Base-by-base conservation (phyloP, 2,888 invertebrate species). In the Dryobotodes eremita region DNA sequence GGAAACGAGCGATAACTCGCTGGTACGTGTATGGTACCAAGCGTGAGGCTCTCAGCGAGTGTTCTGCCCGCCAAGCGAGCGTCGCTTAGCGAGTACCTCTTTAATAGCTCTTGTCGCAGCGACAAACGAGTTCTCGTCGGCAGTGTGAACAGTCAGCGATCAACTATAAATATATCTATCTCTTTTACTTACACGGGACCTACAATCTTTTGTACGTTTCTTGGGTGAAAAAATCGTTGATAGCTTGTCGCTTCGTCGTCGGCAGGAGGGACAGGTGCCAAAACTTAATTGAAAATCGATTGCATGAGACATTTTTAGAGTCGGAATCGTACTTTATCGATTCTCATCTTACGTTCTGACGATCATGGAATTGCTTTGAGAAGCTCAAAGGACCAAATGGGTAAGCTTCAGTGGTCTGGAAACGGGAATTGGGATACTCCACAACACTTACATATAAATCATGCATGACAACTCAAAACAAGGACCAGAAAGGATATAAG, bases 271-370 rank as follows among this genome's bases (percentile, higher is more conserved):
- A 10, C 55, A 23, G 10, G 11, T 23, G 55, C 23, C 23, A 0
- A 11, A 53, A 42, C 17, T 23, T 7, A 8, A 57, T 42, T 71
- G 15, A 5, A 50, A 42, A 53, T 36, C n/a, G 20, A 62, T n/a
- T 70, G 20, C 26, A 80, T 55, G 48, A 17, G 15, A n/a, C 15
- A 20, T 26, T 26, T 31, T 59, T 17, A 15, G 23, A 77, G 36
- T 79, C 26, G 36, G 15, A 46, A 50, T 31, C 11, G 20, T 66
- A 79, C 10, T 57, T 53, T 79, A n/a, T n/a, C 15, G 26, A 61
- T 77, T 46, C 42, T 31, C 7, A n/a, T n/a, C 1, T 31, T 31
- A 36, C 1, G n/a, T 76, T 76, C 50, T 26, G 36, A 23, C 11
- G 2, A 17, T 59, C 61, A 13, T 7, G 31, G 13, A 36, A 26